A percentile compares a stretch with the other conserved stretches of the same genome.
Evolutionary conservation across 2,888 invertebrate genomes (phyloP).

Genomic region (Conchocele bisecta): DNA sequence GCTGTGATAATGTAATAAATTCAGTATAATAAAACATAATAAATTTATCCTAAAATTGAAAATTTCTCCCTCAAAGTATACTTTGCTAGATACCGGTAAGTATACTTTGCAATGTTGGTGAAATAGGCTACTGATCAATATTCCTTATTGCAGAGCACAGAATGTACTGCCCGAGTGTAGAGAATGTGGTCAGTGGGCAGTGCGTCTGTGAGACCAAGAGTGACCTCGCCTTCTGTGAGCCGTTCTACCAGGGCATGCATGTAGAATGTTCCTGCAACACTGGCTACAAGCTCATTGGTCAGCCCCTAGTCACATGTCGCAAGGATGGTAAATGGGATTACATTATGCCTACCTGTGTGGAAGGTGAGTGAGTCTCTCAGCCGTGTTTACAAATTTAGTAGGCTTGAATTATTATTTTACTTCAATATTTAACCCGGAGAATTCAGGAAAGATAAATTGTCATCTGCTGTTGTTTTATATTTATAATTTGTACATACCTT

Average conservation of each 20-base stretch:
- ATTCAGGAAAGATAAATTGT: too few relatives aligned
- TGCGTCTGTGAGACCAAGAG: slow-evolving; percentile 68
- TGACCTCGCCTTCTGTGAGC: slow-evolving; percentile 66
- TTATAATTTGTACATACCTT: too few relatives aligned
- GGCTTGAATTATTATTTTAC: too few relatives aligned
- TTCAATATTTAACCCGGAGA: too few relatives aligned
- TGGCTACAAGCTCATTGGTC: slow-evolving; percentile 66
- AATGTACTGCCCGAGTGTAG: slow-evolving; percentile 62
- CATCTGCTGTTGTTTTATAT: too few relatives aligned
- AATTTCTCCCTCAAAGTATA: too few relatives aligned
- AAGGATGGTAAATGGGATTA: slow-evolving; percentile 68
- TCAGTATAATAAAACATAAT: too few relatives aligned
- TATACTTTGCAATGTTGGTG: background rate
- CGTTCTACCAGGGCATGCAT: slow-evolving; percentile 64
- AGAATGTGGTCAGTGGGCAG: slow-evolving; percentile 64
- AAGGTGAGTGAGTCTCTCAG: slow-evolving; percentile 63
- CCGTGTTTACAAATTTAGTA: too few relatives aligned
- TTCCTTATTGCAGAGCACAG: slow-evolving; percentile 55
- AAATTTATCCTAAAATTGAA: too few relatives aligned
- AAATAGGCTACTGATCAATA: background rate
- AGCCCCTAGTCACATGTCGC: slow-evolving; percentile 64
- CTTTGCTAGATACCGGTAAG: too few relatives aligned
- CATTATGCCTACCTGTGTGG: slow-evolving; percentile 65
- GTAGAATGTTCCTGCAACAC: slow-evolving; percentile 70
- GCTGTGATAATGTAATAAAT: too few relatives aligned